Evolutionary conservation across 2,888 invertebrate genomes (phyloP), one percentile per base, ranked within the genome.

Genomic region (Netelia virgata): DNA sequence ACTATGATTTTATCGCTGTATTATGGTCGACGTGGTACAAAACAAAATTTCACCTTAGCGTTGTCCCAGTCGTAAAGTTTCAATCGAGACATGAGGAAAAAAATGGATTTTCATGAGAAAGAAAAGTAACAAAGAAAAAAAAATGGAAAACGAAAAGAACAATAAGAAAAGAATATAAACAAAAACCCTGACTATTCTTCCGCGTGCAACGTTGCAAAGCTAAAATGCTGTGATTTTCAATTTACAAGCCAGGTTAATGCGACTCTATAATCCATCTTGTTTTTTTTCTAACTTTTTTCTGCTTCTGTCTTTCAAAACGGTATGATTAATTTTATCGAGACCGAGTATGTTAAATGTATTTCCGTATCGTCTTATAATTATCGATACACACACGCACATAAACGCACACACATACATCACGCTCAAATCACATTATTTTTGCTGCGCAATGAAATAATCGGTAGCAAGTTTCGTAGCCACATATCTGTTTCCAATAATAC

Each of bases 381-480:
- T 57, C 57, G 20, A 47, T 5, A 63, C 20, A 81, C 36, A 59
- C 74, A 74, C 57, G 28, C 5, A 28, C 28, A 28, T 5, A 28
- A 28, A 28, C 5, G 28, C 28, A 28, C 28, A 28, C 28, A 28
- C 28, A 5, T 28, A 28, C 3, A 28, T 5, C 28, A 57, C 9
- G 53, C 68, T 84, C 70, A 63, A 82, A 85, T 82, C 59, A 82
- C 66, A 75, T 84, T 88, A 88, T 87, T 88, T 88, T 88, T 86
- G 86, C 87, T 88, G 88, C 84, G 86, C 88, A 86, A 88, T 87
- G 86, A 83, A 86, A 82, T 68, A 82, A 83, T 75, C 69, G 36
- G 28, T 84, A 84, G 86, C 73, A 50, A 85, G 66, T 80, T 86
- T 61, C 3, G 77, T 87, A 86, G 84, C 73, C 41, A 75, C 79